These are phyloP conservation scores for Zosterops borbonicus DNA, from an alignment of 2,113 vertebrate species.

Conservation along the genomic window DNA sequence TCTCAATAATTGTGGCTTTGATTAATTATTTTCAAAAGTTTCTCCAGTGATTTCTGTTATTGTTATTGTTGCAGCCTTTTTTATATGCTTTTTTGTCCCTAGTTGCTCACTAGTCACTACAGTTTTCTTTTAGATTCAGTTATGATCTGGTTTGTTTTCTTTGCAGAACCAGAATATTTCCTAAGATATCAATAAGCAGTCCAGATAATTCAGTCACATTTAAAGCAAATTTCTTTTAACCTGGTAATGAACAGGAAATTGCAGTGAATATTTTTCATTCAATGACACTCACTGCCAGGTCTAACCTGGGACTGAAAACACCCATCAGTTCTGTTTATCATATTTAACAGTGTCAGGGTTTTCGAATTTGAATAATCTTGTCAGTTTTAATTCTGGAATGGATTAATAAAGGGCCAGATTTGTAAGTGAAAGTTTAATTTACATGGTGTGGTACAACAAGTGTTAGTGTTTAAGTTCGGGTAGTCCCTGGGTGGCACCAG, in stretches of 20 bases:
- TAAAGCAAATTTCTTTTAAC: background rate
- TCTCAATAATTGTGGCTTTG: background rate
- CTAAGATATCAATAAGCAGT: background rate
- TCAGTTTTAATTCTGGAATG: background rate
- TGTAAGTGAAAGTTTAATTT: background rate
- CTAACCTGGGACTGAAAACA: background rate
- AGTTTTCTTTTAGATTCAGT: background rate
- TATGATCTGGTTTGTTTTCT: background rate
- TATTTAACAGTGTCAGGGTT: background rate
- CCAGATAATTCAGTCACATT: background rate
- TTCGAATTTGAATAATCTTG: background rate
- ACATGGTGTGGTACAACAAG: background rate
- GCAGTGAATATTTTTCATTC: background rate
- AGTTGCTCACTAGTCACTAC: background rate
- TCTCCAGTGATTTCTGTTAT: background rate
- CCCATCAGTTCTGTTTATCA: background rate
- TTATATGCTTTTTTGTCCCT: background rate
- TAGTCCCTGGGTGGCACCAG: background rate
- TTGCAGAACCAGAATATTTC: background rate
- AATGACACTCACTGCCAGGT: background rate
- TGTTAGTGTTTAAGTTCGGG: background rate
- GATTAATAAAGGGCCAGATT: background rate
- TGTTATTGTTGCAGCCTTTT: background rate
- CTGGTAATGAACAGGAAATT: background rate
- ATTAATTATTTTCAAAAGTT: background rate